Base-by-base conservation (phyloP, 1,140 invertebrate species). In the Pseudomyrmex flavicornis region DNA sequence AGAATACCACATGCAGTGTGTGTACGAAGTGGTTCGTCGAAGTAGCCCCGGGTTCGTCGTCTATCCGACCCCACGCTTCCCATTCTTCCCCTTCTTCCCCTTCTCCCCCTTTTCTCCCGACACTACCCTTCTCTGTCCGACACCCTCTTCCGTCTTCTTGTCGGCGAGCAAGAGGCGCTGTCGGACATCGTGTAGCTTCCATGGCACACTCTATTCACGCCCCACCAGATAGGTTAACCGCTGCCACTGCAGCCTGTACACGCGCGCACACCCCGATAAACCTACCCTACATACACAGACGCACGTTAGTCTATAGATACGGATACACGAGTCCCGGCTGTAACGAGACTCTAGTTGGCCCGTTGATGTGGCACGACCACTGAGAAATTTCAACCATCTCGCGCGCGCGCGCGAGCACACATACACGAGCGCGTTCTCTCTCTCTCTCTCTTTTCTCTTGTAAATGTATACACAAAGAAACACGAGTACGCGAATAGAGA, bases 161-260 rank as follows among this genome's bases (percentile, higher is more conserved):
- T 88, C 84, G 77, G 79, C 88, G 87, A 84, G 85, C 83, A 89
- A 88, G 87, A 88, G 88, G 70, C 65, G 84, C 70, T 91, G 87
- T 91, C 86, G 88, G 87, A 93, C 90, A 93, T 91, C 90, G 84
- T 89, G 90, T 90, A 91, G 83, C 80, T 77, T 84, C 84, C 75
- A 90, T 89, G 91, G 88, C 85, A 82, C 79, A 89, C 86, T 93
- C 92, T 89, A 93, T 93, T 93, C 91, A 91, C 91, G 84, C 92
- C 92, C 88, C 83, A 90, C 85, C 89, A 91, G 90, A 91, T 91
- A 86, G 91, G 90, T 91, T 91, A 92, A 92, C 92, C 91, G 88
- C 90, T 88, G 85, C 84, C 87, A 76, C 86, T 87, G 82, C 72
- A 80, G 84, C 84, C 80, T 84, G 85, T 87, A 88, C 79, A 68